These are phyloP conservation scores for Petrophora chlorosata DNA, from an alignment of 2,888 invertebrate genomes.

Conservation along the genomic window DNA sequence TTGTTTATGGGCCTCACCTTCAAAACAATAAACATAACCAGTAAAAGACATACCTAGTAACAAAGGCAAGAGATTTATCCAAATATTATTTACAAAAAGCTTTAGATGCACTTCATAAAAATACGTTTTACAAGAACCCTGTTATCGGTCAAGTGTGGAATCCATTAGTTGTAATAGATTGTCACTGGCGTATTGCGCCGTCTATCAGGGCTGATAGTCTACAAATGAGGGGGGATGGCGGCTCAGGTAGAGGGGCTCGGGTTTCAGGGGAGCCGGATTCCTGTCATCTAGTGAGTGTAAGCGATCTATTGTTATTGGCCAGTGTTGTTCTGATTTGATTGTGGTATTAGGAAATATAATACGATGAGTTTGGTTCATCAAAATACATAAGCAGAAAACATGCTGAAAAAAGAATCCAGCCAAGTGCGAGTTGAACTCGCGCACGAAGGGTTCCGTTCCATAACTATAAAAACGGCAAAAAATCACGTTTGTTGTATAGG, in stretches of 20 bases:
- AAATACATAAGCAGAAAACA: too few relatives aligned
- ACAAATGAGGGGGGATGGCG: constrained; percentile 51
- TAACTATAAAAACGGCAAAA: too few relatives aligned
- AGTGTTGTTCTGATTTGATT: constrained; percentile 2
- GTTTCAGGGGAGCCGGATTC: constrained; percentile 30
- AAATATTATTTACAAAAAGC: background rate
- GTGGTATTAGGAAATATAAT: too few relatives aligned
- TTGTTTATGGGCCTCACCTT: too few relatives aligned
- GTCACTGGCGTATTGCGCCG: constrained; percentile 54
- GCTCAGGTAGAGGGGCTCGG: constrained; percentile 17
- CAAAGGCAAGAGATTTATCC: too few relatives aligned
- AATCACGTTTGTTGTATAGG: too few relatives aligned
- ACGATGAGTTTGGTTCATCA: too few relatives aligned
- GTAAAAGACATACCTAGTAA: too few relatives aligned
- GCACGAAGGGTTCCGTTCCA: too few relatives aligned
- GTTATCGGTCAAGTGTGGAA: constrained; percentile 47
- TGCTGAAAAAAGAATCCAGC: too few relatives aligned
- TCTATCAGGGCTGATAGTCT: constrained; percentile 52
- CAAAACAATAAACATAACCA: too few relatives aligned
- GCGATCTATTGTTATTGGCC: constrained; percentile 11
- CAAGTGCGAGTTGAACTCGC: too few relatives aligned
- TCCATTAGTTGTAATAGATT: constrained; percentile 62
- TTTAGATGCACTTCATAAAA: constrained; percentile 2
- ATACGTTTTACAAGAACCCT: constrained; percentile 10
- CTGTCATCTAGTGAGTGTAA: constrained; percentile 30